Evolutionary conservation across 2,797 vertebrate genomes (phyloP), one percentile per base, ranked within the genome.

Genomic region (Ispidina picta): DNA sequence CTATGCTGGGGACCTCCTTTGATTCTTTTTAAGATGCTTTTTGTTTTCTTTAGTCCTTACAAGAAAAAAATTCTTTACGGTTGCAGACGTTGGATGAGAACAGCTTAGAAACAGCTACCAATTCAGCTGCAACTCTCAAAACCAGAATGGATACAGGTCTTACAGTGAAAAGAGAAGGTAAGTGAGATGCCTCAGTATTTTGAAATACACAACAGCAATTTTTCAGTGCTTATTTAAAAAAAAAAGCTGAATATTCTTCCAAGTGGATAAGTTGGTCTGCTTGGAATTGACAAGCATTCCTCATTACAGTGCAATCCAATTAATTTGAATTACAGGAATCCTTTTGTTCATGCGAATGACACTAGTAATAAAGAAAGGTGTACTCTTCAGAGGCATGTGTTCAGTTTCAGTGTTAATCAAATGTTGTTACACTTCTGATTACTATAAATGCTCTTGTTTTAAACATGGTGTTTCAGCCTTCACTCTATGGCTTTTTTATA

Each of bases 71-170:
- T 70, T 97, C 96, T 62, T 97, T 96, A 54, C 83, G 90, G 19
- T 75, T 75, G 69, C 78, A 95, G 79, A 19, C 96, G 33, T 66
- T 90, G 68, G 41, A 97, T 95, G 97, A 98, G 95, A 92, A 96
- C 96, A 98, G 75, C 96, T 96, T 81, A 93, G 96, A 95, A 89
- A 74, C 31, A 10, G 58, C 94, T 83, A 93, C 96, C 12, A 97
- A 97, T 94, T 98, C 98, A 64, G 98, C 97, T 76, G 54, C 98
- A 76, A 98, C 98, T 23, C 95, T 98, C 46, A 98, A 98, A 86
- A 97, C 96, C 83, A 96, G 97, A 94, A 83, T 59, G 35, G 94
- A 96, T 68, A 74, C 94, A 66, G 98, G 76, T 93, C 94, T 97
- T 74, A 39, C 77, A 6, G 78, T 20, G 2, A 97, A 78, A 96